These are phyloP conservation scores for Dolichoris vasculosae DNA, from an alignment of 1,140 invertebrate genomes.

Conservation along the genomic window DNA sequence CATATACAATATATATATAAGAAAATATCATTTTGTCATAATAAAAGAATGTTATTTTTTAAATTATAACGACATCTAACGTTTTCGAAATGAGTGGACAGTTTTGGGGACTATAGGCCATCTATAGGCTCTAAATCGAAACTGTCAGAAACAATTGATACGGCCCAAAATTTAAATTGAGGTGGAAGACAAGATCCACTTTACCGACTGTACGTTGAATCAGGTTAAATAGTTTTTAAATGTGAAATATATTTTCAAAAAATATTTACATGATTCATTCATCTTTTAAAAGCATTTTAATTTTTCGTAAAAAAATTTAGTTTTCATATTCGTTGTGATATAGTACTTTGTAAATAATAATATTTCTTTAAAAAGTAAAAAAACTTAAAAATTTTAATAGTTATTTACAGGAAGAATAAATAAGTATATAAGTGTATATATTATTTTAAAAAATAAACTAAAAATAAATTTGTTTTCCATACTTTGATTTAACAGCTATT, in stretches of 20 bases:
- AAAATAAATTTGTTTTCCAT: too few relatives aligned
- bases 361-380: not conserved
- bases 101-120: conserved; percentile 41
- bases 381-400: not conserved
- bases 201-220: conserved; percentile 24
- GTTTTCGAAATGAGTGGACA: not conserved
- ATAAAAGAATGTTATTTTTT: not conserved
- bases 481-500: too few relatives aligned
- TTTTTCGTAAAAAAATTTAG: not conserved
- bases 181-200: not conserved
- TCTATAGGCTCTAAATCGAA: conserved; percentile 47
- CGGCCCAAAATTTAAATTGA: conserved; percentile 32
- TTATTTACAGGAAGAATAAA: too few relatives aligned
- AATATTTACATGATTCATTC: too few relatives aligned
- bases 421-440: too few relatives aligned
- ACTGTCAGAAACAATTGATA: not conserved
- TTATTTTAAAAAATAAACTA: too few relatives aligned
- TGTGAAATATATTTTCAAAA: too few relatives aligned
- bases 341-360: too few relatives aligned
- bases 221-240: not conserved
- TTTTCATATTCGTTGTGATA: too few relatives aligned
- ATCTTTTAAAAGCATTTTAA: too few relatives aligned
- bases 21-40: too few relatives aligned
- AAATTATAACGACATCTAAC: conserved; percentile 51
- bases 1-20: too few relatives aligned